Percentiles rank a stretch among this genome's conserved stretches.
Evolutionary conservation across 2,113 vertebrate species (phyloP).

Genomic region (Semnornis frantzii): DNA sequence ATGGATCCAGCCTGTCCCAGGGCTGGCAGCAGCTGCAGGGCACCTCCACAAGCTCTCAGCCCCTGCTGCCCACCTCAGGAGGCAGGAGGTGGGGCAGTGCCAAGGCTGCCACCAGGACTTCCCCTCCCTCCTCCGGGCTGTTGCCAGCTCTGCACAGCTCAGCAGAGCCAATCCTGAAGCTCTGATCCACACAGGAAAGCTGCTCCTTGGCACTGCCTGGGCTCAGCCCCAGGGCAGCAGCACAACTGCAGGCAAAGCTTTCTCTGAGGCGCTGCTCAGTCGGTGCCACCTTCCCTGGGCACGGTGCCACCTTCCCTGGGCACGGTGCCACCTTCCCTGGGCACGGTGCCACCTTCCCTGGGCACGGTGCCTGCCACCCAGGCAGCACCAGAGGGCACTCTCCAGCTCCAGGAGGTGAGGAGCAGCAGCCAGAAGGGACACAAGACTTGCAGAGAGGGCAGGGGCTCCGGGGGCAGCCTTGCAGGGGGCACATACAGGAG

Average conservation of each 20-base stretch:
- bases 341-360: no score
- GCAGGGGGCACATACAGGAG: slow-evolving; percentile 56
- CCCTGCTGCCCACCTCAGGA: not conserved
- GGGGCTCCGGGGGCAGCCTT: not conserved
- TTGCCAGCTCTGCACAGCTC: slow-evolving; percentile 31
- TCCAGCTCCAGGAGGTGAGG: slow-evolving; percentile 3
- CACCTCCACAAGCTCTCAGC: no score
- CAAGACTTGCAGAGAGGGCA: not conserved
- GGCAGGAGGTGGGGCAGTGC: slow-evolving; percentile 55
- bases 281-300: not conserved
- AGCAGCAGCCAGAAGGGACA: slow-evolving; percentile 21
- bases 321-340: not conserved
- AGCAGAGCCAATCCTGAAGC: slow-evolving; percentile 21
- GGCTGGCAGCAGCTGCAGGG: no score
- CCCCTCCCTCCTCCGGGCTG: not conserved
- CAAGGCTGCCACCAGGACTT: slow-evolving; percentile 31
- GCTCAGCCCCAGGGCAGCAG: not conserved
- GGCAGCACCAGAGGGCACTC: not conserved
- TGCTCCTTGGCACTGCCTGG: slow-evolving; percentile 42
- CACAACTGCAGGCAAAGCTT: not conserved
- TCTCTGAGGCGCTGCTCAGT: not conserved
- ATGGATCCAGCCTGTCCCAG: no score
- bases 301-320: not conserved
- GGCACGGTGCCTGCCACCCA: not conserved
- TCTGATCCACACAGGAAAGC: slow-evolving; percentile 35